Conservation (phyloP, 2,888 invertebrate species). For the Leuctra nigra region DNA sequence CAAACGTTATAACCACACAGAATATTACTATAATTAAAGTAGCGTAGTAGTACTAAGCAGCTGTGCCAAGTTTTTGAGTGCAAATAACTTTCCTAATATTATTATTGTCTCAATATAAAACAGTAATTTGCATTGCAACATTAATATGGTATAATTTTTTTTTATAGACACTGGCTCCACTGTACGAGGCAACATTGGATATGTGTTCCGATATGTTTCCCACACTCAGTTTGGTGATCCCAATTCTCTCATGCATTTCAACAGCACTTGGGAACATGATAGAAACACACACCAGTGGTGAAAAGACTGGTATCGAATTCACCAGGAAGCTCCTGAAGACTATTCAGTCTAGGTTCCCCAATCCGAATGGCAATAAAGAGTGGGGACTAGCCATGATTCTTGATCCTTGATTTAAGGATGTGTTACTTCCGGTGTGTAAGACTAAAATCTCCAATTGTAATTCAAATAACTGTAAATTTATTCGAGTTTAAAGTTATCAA, state of each 20-base stretch:
- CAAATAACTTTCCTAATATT: too few relatives aligned
- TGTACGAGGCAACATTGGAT: not conserved
- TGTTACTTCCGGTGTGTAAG: not conserved
- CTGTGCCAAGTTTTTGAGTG: too few relatives aligned
- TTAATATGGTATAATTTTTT: not conserved
- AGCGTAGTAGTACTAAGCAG: too few relatives aligned
- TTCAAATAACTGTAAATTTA: not conserved
- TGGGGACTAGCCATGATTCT: not conserved
- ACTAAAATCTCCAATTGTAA: not conserved
- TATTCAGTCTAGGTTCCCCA: not conserved
- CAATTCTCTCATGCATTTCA: not conserved
- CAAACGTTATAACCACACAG: too few relatives aligned
- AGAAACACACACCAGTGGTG: not conserved
- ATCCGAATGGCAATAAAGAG: not conserved
- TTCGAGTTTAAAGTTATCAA: not conserved
- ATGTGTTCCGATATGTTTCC: not conserved
- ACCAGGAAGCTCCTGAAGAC: not conserved
- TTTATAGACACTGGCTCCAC: not conserved
- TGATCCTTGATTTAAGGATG: not conserved
- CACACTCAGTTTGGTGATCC: not conserved
- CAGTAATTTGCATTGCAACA: not conserved
- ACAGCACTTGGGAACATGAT: too few relatives aligned
- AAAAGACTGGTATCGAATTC: not conserved
- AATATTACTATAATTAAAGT: too few relatives aligned
- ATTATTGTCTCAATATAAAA: too few relatives aligned